Conservation (phyloP, 37 sponge, comb jelly and placozoan species). For the Beroe ovata region DNA sequence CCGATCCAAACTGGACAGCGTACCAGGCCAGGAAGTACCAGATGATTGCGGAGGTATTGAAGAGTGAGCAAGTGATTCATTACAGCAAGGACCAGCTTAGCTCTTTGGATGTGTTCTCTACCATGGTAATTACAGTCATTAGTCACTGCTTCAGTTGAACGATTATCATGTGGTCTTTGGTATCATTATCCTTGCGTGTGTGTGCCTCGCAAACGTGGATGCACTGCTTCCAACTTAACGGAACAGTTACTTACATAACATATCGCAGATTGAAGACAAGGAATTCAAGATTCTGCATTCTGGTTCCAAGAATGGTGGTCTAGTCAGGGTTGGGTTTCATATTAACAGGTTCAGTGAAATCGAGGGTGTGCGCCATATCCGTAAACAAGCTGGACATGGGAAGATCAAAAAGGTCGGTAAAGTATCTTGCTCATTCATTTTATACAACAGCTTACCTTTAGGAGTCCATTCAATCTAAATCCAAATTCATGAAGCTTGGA, state of each 20-base stretch:
- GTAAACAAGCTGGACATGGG: neutral
- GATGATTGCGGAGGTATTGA: constrained; percentile 26
- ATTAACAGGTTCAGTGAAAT: constrained; percentile 51
- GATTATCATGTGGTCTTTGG: too few relatives aligned
- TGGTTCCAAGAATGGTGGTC: constrained; percentile 20
- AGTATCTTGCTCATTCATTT: too few relatives aligned
- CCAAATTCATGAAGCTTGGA: too few relatives aligned
- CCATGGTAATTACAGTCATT: too few relatives aligned
- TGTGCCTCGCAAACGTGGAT: too few relatives aligned
- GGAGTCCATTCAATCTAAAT: too few relatives aligned
- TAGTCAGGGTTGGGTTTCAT: constrained; percentile 25
- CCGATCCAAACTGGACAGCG: constrained; percentile 54
- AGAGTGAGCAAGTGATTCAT: constrained; percentile 42
- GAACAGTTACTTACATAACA: neutral
- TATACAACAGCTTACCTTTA: too few relatives aligned
- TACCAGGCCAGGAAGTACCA: constrained; percentile 25
- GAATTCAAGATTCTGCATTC: constrained; percentile 43
- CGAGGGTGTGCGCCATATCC: neutral
- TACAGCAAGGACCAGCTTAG: constrained; percentile 44
- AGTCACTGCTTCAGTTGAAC: too few relatives aligned
- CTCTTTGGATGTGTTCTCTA: constrained; percentile 27
- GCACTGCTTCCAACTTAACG: too few relatives aligned
- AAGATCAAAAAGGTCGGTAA: constrained; percentile 54
- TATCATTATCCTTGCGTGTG: too few relatives aligned
- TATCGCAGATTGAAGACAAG: constrained; percentile 5